Conservation (phyloP, 2,888 invertebrate genomes). For the Napeogenes sylphis region DNA sequence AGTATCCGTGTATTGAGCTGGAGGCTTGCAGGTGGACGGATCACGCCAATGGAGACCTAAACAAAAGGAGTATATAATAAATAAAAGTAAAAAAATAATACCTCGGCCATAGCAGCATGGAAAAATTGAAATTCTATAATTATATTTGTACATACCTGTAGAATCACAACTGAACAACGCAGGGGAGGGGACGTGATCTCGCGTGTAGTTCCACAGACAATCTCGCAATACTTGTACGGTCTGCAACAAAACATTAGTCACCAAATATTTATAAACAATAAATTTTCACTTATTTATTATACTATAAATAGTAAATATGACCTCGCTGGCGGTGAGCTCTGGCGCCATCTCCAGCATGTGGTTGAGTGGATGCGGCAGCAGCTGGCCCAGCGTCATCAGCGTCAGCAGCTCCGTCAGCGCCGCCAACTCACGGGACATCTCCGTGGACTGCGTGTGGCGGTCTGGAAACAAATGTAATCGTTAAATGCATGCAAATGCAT, state of each 20-base stretch:
- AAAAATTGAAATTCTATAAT: no score
- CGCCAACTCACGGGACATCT: slow-evolving; percentile 56
- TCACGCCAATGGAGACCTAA: slow-evolving; percentile 86
- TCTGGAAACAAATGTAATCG: slow-evolving; percentile 37
- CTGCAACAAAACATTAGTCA: slow-evolving; percentile 55
- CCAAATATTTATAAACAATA: no score
- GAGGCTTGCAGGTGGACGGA: slow-evolving; percentile 82
- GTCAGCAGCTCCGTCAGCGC: slow-evolving; percentile 82
- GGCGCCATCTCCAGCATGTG: slow-evolving; percentile 87
- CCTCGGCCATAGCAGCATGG: slow-evolving; percentile 17
- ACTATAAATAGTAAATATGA: neutral
- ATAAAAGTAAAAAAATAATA: slow-evolving; percentile 9
- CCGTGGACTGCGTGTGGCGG: slow-evolving; percentile 51
- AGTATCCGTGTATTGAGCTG: slow-evolving; percentile 87
- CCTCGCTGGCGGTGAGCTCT: slow-evolving; percentile 84
- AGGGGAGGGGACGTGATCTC: slow-evolving; percentile 92
- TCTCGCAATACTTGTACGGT: slow-evolving; percentile 88
- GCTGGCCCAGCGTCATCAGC: slow-evolving; percentile 89
- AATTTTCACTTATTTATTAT: no score
- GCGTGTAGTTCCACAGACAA: slow-evolving; percentile 93
- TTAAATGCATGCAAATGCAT: no score
- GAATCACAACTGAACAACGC: slow-evolving; percentile 84
- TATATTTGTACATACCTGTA: slow-evolving; percentile 56
- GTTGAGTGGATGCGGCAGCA: slow-evolving; percentile 89
- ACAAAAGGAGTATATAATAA: slow-evolving; percentile 6